A percentile compares a stretch with the other conserved stretches of the same genome.
Evolutionary conservation across 2,797 vertebrate species (phyloP).

Genomic region (Sebastes trivittatus): DNA sequence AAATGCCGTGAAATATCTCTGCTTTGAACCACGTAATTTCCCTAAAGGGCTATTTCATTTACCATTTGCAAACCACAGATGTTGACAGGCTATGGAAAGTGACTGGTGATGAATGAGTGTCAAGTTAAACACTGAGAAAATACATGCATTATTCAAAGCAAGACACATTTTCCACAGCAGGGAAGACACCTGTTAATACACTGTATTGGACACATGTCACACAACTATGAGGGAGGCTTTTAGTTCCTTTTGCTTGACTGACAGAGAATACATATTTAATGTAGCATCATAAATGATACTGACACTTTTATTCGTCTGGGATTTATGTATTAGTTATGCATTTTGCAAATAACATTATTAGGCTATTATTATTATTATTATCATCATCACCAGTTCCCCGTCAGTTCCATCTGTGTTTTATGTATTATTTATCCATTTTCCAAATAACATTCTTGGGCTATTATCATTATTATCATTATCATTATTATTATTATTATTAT

Average conservation of each 20-base stretch:
- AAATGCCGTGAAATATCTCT: background rate
- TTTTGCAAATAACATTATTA: too few species aligned
- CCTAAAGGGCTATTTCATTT: background rate
- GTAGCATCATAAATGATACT: background rate
- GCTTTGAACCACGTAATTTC: background rate
- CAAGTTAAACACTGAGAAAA: background rate
- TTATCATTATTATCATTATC: background rate
- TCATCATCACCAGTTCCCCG: too few species aligned
- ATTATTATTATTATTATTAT: too few species aligned
- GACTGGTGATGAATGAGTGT: background rate
- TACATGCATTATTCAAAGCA: conserved; percentile 1
- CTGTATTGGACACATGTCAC: too few species aligned
- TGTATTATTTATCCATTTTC: too few species aligned
- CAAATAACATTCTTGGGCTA: too few species aligned
- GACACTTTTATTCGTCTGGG: background rate
- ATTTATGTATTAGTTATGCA: too few species aligned
- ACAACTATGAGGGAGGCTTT: too few species aligned
- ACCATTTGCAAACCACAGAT: background rate
- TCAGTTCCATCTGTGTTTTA: too few species aligned
- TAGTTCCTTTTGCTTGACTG: background rate
- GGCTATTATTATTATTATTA: too few species aligned
- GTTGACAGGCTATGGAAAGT: background rate
- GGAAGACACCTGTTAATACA: background rate
- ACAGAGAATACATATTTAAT: background rate
- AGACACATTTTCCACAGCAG: background rate